Percentiles rank a stretch among this genome's conserved stretches.
These are phyloP conservation scores for Amniataba percoides DNA, from an alignment of 2,797 vertebrate genomes.

Conservation along the genomic window DNA sequence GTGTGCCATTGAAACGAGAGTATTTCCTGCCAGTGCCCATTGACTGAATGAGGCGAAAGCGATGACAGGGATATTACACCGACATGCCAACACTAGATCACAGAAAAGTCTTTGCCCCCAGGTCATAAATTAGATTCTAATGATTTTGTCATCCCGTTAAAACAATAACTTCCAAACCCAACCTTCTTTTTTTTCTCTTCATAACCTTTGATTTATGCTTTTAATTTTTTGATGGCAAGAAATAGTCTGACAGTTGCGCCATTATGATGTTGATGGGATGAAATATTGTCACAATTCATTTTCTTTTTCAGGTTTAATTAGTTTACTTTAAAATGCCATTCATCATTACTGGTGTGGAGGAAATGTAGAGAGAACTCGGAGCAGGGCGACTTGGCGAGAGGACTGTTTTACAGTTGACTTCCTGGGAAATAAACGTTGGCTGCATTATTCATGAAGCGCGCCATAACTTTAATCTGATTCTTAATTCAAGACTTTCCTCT, in stretches of 20 bases:
- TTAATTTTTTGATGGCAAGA: constrained; percentile 95
- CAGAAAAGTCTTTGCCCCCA: constrained; percentile 77
- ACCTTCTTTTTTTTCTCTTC: constrained; percentile 70
- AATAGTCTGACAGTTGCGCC: constrained; percentile 90
- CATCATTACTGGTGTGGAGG: constrained; percentile 91
- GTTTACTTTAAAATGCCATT: constrained; percentile 94
- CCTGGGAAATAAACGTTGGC: constrained; percentile 84
- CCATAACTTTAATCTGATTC: constrained; percentile 82
- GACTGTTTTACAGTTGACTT: constrained; percentile 89
- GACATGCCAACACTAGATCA: constrained; percentile 78
- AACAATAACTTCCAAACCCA: constrained; percentile 86
- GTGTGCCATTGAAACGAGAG: constrained; percentile 66
- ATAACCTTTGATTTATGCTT: constrained; percentile 94
- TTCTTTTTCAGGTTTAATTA: constrained; percentile 91
- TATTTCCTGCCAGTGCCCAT: constrained; percentile 70
- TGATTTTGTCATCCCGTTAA: constrained; percentile 92
- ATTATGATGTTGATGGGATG: constrained; percentile 88
- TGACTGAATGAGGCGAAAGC: constrained; percentile 70
- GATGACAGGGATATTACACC: constrained; percentile 76
- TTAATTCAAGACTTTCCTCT: constrained; percentile 75
- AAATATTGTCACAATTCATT: constrained; percentile 93
- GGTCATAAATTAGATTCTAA: constrained; percentile 91
- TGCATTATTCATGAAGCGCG: constrained; percentile 90
- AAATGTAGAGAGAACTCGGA: constrained; percentile 86
- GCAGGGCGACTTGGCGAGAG: constrained; percentile 76